A percentile compares a stretch with the other conserved stretches of the same genome.
These are phyloP conservation scores for Pseudomyrmex concolor DNA, from an alignment of 1,140 invertebrate species.

Conservation along the genomic window DNA sequence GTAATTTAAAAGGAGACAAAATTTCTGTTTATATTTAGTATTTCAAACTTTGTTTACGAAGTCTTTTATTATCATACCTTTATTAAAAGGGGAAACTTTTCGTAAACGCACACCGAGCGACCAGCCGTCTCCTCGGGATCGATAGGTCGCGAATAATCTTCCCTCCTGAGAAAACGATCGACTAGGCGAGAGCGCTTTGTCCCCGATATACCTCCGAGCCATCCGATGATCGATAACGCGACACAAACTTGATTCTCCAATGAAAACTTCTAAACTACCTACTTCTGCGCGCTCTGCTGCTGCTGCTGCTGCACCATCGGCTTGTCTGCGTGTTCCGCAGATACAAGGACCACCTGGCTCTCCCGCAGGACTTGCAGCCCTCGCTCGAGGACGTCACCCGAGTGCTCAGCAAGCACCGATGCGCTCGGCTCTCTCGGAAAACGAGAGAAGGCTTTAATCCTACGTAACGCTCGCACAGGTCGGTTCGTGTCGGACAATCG, in stretches of 20 bases:
- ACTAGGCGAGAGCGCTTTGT: conserved; percentile 38
- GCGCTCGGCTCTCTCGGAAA: conserved; percentile 6
- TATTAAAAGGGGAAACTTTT: not conserved
- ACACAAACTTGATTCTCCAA: conserved; percentile 61
- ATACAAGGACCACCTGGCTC: conserved; percentile 57
- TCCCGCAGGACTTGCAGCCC: conserved; percentile 66
- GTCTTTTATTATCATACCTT: not conserved
- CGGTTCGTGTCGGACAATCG: conserved; percentile 58
- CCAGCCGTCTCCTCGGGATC: not conserved
- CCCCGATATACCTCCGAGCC: conserved; percentile 36
- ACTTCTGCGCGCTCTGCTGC: too few relatives aligned
- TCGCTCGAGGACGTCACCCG: conserved; percentile 72
- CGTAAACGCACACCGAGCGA: not conserved
- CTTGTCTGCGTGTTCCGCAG: conserved; percentile 30
- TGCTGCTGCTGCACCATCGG: not conserved
- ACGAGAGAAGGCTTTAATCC: conserved; percentile 52
- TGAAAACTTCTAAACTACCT: conserved; percentile 48
- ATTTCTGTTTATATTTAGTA: too few relatives aligned
- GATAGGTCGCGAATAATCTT: conserved; percentile 46
- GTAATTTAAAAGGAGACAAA: too few relatives aligned
- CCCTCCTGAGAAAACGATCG: conserved; percentile 49
- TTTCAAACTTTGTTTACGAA: too few relatives aligned
- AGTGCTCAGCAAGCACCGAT: conserved; percentile 73
- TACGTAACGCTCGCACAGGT: conserved; percentile 12
- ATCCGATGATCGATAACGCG: conserved; percentile 45